Evolutionary conservation across 2,888 invertebrate genomes (phyloP), one percentile per base, ranked within the genome.

Genomic region (Galeruca laticollis): DNA sequence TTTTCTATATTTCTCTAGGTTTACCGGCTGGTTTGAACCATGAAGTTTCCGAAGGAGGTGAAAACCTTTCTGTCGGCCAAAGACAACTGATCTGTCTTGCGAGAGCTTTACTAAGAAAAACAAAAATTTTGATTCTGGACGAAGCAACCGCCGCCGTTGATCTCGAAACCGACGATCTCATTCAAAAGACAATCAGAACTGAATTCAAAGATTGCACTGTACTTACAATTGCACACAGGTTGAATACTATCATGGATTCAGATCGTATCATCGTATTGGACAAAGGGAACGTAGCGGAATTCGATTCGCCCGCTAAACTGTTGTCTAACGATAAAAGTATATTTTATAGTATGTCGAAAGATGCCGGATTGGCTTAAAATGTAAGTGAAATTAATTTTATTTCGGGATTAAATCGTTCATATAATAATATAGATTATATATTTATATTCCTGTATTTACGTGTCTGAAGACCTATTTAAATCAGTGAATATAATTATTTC

Each of bases 11-110:
- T 26, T 26, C 4, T 56, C 8, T 65, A 91, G 91, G 90, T 73
- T 88, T 97, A 64, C 85, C 91, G 1, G 90, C 91, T 60, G 94
- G 94, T 11, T 88, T 99, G 56, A 89, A 91, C 71, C 94, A 97
- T 84, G 84, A 84, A 75, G 82, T 86, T 1, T 75, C 82, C 3
- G 86, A 86, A 78, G 82, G 82, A n/a, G 82, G 82, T 26, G 81
- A 82, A 59, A 83, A 81, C 71, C 71, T 83, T 15, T 81, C 80
- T 73, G 87, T 87, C 13, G 88, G 88, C 13, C 88, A 88, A 79
- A 78, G 87, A 61, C 88, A 88, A 76, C 78, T 88, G 69, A 82
- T 88, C 56, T 88, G 87, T 78, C 79, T 88, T 47, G 86, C 86
- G 2, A 78, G 88, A 72, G 86, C 88, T 33, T 79, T 88, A 33